Percentiles rank a stretch among this genome's conserved stretches.
Evolutionary conservation across 1,140 invertebrate species (phyloP).

Genomic region (Drosophila sturtevanti): DNA sequence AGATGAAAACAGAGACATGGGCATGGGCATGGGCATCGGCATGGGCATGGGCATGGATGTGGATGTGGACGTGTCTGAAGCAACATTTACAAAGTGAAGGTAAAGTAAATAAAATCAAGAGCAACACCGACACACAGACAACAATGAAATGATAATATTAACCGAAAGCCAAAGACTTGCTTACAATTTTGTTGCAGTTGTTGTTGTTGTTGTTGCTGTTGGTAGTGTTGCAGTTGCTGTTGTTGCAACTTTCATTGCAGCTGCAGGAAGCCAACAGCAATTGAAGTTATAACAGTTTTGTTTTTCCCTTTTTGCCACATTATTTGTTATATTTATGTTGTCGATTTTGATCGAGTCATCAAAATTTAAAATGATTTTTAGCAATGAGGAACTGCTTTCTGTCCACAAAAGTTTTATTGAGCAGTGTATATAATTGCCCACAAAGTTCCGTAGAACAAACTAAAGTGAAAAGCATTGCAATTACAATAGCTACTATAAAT

Average conservation of each 20-base stretch:
- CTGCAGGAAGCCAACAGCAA: constrained; percentile 4
- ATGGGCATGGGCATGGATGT: neutral
- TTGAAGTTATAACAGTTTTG: neutral
- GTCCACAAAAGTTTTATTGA: too few species aligned
- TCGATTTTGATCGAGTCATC: neutral
- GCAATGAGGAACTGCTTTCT: neutral
- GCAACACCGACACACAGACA: constrained; percentile 1
- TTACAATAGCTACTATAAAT: too few species aligned
- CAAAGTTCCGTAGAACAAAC: too few species aligned
- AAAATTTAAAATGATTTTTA: neutral
- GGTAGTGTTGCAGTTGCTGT: neutral
- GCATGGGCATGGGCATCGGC: neutral
- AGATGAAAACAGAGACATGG: neutral
- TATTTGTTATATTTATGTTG: neutral
- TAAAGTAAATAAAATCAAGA: constrained; percentile 8
- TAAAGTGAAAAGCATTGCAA: too few species aligned
- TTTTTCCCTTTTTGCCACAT: neutral
- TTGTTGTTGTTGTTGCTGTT: neutral
- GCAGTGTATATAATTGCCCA: too few species aligned
- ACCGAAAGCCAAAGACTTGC: neutral
- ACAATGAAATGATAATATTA: constrained; percentile 7
- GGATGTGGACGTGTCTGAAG: constrained; percentile 4
- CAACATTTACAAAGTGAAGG: constrained; percentile 7
- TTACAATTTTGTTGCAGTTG: neutral
- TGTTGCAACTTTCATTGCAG: constrained; percentile 10